These are phyloP conservation scores for Lates calcarifer DNA, from an alignment of 2,113 vertebrate genomes.

Conservation along the genomic window DNA sequence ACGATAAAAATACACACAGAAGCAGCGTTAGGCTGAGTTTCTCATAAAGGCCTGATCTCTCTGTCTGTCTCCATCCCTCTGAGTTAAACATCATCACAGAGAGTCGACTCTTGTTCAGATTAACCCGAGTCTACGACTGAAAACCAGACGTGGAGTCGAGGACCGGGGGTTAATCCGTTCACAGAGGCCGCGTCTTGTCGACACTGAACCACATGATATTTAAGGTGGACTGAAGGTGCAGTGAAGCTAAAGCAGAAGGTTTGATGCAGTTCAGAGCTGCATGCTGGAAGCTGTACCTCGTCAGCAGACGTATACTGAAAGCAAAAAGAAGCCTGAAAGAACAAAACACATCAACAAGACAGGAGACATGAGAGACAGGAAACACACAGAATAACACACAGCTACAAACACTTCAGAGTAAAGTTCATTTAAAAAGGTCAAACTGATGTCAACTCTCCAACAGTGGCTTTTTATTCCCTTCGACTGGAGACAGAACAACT, in stretches of 20 bases:
- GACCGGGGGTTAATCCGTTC: neutral
- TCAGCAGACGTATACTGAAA: conserved; percentile 80
- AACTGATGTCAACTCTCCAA: neutral
- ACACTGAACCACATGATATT: conserved; percentile 8
- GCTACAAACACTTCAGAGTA: neutral
- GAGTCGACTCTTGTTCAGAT: neutral
- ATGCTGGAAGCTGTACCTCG: conserved; percentile 84
- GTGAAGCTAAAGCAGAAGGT: conserved; percentile 67
- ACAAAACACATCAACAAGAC: conserved; percentile 73
- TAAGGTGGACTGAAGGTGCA: conserved; percentile 42
- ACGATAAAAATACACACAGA: too few relatives aligned
- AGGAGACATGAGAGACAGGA: conserved; percentile 52
- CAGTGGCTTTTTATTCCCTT: neutral
- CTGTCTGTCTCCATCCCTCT: neutral
- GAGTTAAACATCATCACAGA: neutral
- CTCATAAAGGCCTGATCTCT: too few relatives aligned
- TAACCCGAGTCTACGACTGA: neutral
- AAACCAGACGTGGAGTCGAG: accelerated
- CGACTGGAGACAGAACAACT: too few relatives aligned
- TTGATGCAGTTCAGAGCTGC: conserved; percentile 66
- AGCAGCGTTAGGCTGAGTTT: too few relatives aligned
- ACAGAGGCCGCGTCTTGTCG: neutral
- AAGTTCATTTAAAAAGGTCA: neutral
- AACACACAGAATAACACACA: too few relatives aligned
- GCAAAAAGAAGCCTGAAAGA: conserved; percentile 85